Conservation (phyloP, 2,797 vertebrate species). For the Micropoecilia bifurca region DNA sequence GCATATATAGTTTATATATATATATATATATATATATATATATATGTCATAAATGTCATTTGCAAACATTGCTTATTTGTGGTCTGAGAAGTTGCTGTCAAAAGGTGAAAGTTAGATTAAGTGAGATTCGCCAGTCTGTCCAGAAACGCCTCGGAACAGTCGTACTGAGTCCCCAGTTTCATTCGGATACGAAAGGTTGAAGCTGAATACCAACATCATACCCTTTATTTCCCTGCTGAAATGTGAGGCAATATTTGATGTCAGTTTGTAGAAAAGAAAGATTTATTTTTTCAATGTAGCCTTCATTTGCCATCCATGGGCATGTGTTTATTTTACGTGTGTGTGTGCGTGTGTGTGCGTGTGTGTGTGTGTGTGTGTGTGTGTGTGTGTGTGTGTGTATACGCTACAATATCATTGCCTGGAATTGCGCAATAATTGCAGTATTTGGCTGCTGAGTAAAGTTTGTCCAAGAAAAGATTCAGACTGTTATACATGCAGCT, state of each 20-base stretch:
- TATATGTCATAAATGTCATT: too few relatives aligned
- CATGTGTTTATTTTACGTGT: constrained; percentile 1
- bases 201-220: background rate
- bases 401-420: constrained; percentile 53
- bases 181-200: background rate
- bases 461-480: constrained; percentile 31
- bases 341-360: constrained; percentile 22
- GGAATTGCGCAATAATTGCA: constrained; percentile 70
- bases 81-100: constrained; percentile 26
- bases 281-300: constrained; percentile 12
- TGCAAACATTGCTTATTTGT: background rate
- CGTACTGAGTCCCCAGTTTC: background rate
- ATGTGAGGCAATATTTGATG: constrained; percentile 15
- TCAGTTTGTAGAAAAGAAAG: constrained; percentile 15
- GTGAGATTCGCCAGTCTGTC: constrained; percentile 9
- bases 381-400: constrained; percentile 34
- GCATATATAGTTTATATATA: too few relatives aligned
- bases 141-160: constrained; percentile 6
- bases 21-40: too few relatives aligned
- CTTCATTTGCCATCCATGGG: constrained; percentile 38
- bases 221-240: constrained; percentile 13
- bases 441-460: constrained; percentile 55
- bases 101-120: constrained; percentile 19
- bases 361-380: constrained; percentile 5
- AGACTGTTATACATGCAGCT: constrained; percentile 11